These are phyloP conservation scores for Caenorhabditis tropicalis DNA, from an alignment of 1,140 invertebrate species.

Conservation along the genomic window DNA sequence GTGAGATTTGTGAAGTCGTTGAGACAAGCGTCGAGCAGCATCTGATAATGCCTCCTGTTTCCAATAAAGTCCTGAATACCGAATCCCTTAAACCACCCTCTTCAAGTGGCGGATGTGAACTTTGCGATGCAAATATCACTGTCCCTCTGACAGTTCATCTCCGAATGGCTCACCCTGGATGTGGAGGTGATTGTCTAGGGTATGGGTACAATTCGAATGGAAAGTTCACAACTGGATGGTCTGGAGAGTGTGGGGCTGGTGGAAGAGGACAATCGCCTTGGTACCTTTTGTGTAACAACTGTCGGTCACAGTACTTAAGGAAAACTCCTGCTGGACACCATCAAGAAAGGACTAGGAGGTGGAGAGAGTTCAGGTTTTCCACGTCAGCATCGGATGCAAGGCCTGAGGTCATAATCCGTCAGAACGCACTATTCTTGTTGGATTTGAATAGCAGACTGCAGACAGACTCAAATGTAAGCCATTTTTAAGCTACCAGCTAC, in stretches of 20 bases:
- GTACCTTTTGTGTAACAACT: conserved; percentile 87
- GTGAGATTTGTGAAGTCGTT: conserved; percentile 78
- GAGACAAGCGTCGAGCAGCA: conserved; percentile 56
- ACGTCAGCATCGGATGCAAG: conserved; percentile 74
- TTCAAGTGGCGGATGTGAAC: conserved; percentile 78
- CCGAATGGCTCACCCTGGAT: conserved; percentile 84
- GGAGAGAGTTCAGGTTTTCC: conserved; percentile 67
- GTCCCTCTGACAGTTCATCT: conserved; percentile 90
- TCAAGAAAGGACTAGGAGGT: conserved; percentile 66
- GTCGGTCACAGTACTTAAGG: conserved; percentile 83
- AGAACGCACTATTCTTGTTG: conserved; percentile 91
- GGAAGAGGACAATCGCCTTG: conserved; percentile 82
- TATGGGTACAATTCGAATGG: conserved; percentile 87
- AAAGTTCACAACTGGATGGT: conserved; percentile 85
- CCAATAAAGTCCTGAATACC: background rate
- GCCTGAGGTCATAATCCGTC: conserved; percentile 83
- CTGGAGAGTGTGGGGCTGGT: conserved; percentile 86
- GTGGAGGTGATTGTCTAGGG: conserved; percentile 81
- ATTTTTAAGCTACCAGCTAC: background rate
- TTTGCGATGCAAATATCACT: conserved; percentile 82
- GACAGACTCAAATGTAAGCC: conserved; percentile 68
- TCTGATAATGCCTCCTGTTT: conserved; percentile 57
- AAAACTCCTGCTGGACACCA: conserved; percentile 72
- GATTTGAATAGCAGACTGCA: conserved; percentile 82
- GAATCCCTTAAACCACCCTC: background rate